Percentiles rank a stretch among this genome's conserved stretches.
These are phyloP conservation scores for Onychomys torridus DNA, from an alignment of 2,797 vertebrate species.

Conservation along the genomic window DNA sequence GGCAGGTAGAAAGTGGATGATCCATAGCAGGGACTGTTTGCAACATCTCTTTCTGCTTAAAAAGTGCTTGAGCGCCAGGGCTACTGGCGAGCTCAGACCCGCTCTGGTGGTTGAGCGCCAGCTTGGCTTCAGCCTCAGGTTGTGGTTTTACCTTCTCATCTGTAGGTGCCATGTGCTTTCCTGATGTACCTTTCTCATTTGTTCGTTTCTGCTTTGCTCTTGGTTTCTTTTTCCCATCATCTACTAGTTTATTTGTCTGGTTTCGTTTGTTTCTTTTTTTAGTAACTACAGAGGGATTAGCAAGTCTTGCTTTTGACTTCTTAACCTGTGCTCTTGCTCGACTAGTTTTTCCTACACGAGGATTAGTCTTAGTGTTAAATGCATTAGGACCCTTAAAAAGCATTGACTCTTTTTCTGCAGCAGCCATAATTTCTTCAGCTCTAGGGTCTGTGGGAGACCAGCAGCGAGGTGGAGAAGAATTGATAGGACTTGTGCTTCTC, in stretches of 20 bases:
- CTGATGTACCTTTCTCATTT: conserved; percentile 83
- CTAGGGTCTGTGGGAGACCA: conserved; percentile 98
- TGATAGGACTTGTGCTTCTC: conserved; percentile 93
- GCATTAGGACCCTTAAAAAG: conserved; percentile 89
- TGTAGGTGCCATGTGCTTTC: conserved; percentile 85
- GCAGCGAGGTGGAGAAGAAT: conserved; percentile 96
- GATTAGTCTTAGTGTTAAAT: conserved; percentile 83
- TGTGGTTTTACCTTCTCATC: conserved; percentile 82
- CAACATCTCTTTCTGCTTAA: conserved; percentile 85
- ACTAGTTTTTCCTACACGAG: conserved; percentile 85
- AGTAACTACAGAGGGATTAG: conserved; percentile 81
- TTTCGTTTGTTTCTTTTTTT: conserved; percentile 90
- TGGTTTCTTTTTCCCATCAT: conserved; percentile 86
- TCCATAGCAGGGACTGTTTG: conserved; percentile 85
- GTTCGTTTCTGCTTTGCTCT: conserved; percentile 87
- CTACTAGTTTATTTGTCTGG: conserved; percentile 84
- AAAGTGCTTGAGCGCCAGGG: conserved; percentile 86
- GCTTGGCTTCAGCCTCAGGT: conserved; percentile 80
- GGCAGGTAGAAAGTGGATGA: conserved; percentile 88
- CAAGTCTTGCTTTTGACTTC: conserved; percentile 90
- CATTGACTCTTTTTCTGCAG: conserved; percentile 90
- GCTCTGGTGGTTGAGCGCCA: conserved; percentile 84
- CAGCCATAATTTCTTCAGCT: conserved; percentile 89
- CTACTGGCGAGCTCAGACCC: conserved; percentile 79
- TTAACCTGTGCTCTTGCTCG: conserved; percentile 87